A percentile compares a stretch with the other conserved stretches of the same genome.
phyloP scores from a whole-genome alignment of 2,888 invertebrate species.

The Onchidella celtica region DNA sequence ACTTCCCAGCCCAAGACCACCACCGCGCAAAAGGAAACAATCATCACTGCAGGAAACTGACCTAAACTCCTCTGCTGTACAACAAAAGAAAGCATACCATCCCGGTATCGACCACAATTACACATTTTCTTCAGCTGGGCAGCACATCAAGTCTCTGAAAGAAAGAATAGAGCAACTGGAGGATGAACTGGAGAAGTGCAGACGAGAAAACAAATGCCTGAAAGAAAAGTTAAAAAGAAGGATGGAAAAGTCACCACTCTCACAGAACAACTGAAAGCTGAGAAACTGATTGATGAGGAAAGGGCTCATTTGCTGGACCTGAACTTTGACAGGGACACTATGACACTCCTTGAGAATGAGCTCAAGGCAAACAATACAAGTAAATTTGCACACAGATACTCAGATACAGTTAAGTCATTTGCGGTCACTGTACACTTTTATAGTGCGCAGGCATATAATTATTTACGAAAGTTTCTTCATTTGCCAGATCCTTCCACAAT shows the following conservation, averaged over 20 bases:
- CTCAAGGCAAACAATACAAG: not conserved
- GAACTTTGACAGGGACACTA: conserved; percentile 6
- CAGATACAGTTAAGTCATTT: conserved; percentile 15
- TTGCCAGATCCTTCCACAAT: conserved; percentile 19
- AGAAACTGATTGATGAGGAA: not conserved
- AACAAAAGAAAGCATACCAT: not conserved
- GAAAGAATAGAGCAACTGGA: not conserved
- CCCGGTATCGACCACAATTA: not conserved
- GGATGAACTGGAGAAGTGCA: not conserved
- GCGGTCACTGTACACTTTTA: conserved; percentile 32
- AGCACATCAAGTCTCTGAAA: not conserved
- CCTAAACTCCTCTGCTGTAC: not conserved
- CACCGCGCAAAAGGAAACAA: not conserved
- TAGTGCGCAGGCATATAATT: conserved; percentile 26
- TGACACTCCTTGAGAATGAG: conserved; percentile 25
- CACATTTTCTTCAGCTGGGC: not conserved
- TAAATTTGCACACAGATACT: not conserved
- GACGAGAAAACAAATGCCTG: not conserved
- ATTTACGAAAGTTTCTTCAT: conserved; percentile 11
- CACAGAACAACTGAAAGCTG: conserved; percentile 9
- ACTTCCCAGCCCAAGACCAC: not conserved
- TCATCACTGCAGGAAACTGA: not conserved
- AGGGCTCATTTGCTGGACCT: not conserved
- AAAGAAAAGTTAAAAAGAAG: not conserved
- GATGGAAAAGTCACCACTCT: conserved; percentile 11